phyloP scores from a whole-genome alignment of 2,888 invertebrate species.

The Hyposoter dolosus region DNA sequence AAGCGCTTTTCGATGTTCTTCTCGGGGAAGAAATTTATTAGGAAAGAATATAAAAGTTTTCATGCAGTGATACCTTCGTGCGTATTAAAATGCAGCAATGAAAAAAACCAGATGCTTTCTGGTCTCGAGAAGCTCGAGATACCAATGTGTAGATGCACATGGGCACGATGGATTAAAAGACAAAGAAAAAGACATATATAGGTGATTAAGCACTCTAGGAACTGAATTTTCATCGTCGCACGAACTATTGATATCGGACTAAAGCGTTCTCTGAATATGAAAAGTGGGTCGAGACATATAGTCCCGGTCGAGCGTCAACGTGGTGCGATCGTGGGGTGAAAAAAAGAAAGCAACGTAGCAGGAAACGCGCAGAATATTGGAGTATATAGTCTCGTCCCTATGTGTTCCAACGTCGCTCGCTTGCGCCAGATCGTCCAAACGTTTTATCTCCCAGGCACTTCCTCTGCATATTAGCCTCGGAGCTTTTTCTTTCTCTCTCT shows the following conservation, averaged over 20 bases:
- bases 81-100: conserved; percentile 40
- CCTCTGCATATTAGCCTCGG: conserved; percentile 59
- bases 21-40: conserved; percentile 2
- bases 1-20: conserved; percentile 23
- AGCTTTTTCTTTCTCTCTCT: conserved; percentile 41
- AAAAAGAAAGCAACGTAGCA: conserved; percentile 20
- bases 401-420: conserved; percentile 32
- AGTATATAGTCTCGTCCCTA: conserved; percentile 41
- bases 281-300: conserved; percentile 63
- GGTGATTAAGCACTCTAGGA: conserved; percentile 37
- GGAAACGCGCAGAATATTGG: conserved; percentile 32
- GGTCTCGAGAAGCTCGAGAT: conserved; percentile 18
- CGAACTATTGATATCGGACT: conserved; percentile 64
- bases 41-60: conserved; percentile 15
- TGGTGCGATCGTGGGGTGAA: conserved; percentile 2
- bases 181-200: conserved; percentile 35
- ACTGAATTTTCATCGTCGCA: conserved; percentile 61
- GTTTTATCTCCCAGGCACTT: conserved; percentile 57
- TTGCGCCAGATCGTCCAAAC: conserved; percentile 44
- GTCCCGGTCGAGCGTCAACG: conserved; percentile 36
- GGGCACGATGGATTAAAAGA: conserved; percentile 43
- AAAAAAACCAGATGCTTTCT: not conserved
- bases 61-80: conserved; percentile 40
- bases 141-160: conserved; percentile 9
- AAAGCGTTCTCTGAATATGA: conserved; percentile 61